Base-by-base conservation (phyloP, 2,888 invertebrate genomes). In the Eupithecia subumbrata region DNA sequence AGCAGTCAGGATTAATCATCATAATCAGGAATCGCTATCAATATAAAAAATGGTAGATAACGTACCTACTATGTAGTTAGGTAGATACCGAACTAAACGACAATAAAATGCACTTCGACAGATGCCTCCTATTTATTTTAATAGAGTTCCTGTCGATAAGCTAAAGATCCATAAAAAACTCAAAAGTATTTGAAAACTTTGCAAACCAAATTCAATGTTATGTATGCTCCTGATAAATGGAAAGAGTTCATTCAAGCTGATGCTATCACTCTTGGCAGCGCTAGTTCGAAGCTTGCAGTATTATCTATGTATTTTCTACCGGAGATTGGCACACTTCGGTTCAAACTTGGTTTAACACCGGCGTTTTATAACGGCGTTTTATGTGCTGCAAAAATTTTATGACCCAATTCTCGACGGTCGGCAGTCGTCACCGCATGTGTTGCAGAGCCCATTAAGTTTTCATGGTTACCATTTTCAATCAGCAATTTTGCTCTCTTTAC, bases 341-440 rank as follows among this genome's bases (percentile, higher is more conserved):
- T 69, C 22, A 18, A 64, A 34, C 69, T 69, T 64, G n/a, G 69
- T 52, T 64, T 74, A 66, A 71, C 56, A 72, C 43, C n/a, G 56
- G 34, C 30, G 56, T 63, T 71, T 66, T 76, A 73, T 63, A 73
- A 76, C 71, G 37, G 71, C 73, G 73, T 73, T 73, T 76, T 76
- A 76, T 74, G 73, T 68, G 73, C 70, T 68, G 73, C 68, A 73
- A 76, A 40, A 73, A 71, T 71, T 71, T 76, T 71, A 76, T 69
- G 68, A 25, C 43, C 45, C 73, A 68, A 63, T 71, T 73, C 64
- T 37, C 37, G 40, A 56, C 25, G 63, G 63, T 69, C 72, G 69
- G 43, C 40, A 67, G 71, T 63, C 64, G 67, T 73, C 56, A 70
- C 56, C 43, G 43, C 40, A 37, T 64, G 40, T 73, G 40, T 73